Base-by-base conservation (phyloP, 53 echinoderm and acorn worm species). In the Temnopleurus reevesii region DNA sequence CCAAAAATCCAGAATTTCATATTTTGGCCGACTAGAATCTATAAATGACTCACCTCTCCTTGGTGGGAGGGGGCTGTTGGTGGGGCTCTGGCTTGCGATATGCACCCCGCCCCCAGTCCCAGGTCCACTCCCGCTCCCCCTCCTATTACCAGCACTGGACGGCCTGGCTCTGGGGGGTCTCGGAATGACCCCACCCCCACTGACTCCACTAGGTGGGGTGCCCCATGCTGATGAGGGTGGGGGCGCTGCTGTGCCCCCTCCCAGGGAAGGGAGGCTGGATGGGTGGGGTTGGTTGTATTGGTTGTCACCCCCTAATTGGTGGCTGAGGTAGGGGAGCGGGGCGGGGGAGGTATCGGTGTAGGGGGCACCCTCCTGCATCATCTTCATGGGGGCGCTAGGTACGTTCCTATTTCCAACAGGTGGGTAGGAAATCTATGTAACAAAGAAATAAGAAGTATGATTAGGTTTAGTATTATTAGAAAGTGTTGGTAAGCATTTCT, bases 91-190 rank as follows among this genome's bases (percentile, higher is more conserved):
- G 23, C 77, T 61, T 30, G 77, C 41, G 13, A 91, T 65, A 1
- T 84, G 33, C 44, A 56, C 64, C 51, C 29, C 83, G 19, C 91
- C 93, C 24, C 89, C 93, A 26, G 71, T 59, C 9, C 89, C 89
- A 15, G 38, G 76, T 53, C 93, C 81, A 61, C 91, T 90, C 12
- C 91, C 93, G 57, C 97, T 97, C 5, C 94, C 95, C 34, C 95
- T 89, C 58, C 99, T 91, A 2, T 82, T 87, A n/a, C 96, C 99
- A 12, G 99, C 99, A 89, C 99, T 99, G 28, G 93, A 92, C 12
- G 99, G 99, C 79, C 99, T 91, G 0, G 96, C 90, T 66, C 96
- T 93, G 0, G 99, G 99, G 6, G 99, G 99, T 76, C 95, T 90
- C 46, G 99, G 99, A 10, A 94, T 90, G 24, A 99, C 96, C 65